These are phyloP conservation scores for Tiliacea citrago DNA, from an alignment of 2,888 invertebrate species.

Conservation along the genomic window DNA sequence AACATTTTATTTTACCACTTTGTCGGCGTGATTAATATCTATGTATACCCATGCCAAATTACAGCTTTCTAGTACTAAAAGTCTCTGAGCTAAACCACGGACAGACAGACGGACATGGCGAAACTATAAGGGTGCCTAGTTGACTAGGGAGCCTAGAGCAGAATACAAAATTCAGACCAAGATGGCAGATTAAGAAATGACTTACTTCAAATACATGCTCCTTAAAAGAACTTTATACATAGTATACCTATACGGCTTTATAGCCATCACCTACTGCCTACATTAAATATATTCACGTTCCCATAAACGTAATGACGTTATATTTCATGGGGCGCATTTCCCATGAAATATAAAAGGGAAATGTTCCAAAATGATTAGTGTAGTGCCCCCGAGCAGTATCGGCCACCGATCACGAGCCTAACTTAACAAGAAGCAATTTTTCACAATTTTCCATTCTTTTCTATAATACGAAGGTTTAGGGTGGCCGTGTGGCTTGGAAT, in stretches of 20 bases:
- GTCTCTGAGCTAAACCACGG: no score
- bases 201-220: no score
- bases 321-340: conserved; percentile 54
- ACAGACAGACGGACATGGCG: no score
- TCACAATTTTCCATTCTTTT: conserved; percentile 78
- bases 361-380: conserved; percentile 69
- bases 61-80: no score
- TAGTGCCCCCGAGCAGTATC: conserved; percentile 63
- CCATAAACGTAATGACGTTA: conserved; percentile 57
- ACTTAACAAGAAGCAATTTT: conserved; percentile 81
- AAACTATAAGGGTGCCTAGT: no score
- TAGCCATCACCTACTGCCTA: conserved; percentile 18
- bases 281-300: conserved; percentile 47
- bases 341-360: conserved; percentile 65
- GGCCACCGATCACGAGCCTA: conserved; percentile 61
- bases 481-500: conserved; percentile 50
- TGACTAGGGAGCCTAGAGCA: neutral
- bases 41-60: no score
- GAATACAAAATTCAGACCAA: neutral
- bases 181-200: neutral
- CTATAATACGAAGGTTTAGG: conserved; percentile 64
- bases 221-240: neutral
- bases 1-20: no score
- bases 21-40: no score
- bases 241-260: neutral